Evolutionary conservation across 1,140 invertebrate species (phyloP), one percentile per base, ranked within the genome.

Genomic region (Bombus turneri): DNA sequence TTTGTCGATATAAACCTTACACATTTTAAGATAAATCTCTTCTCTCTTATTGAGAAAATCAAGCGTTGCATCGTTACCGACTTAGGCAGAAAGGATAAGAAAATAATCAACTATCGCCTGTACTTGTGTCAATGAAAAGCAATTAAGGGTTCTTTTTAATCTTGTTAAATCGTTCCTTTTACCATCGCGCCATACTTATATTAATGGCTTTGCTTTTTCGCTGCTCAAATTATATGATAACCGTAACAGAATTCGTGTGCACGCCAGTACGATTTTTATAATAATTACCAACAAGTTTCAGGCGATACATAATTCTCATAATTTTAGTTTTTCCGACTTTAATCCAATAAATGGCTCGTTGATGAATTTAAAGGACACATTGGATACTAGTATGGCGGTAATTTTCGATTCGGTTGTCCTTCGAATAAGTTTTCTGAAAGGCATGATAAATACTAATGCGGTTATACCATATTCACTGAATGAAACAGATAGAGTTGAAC

Each of bases 61-160:
- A 83, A 83, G 12, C 25, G 53, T 39, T 43, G 31, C 47, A 62
- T 81, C 59, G 47, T 75, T 82, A 64, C 39, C 9, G 53, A 34
- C 37, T 43, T 41, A 13, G 25, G 47, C 57, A 22, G 5, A 37
- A 34, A 53, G 34, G 73, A 10, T 37, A n/a, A 83, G 34, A 47
- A 64, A 68, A 77, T 77, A 71, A 78, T 77, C 47, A 78, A 77
- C 37, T 41, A 66, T 47, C 47, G 15, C 47, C 47, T 47, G 47
- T 66, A 68, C 37, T 57, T 71, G 34, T 59, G 47, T 83, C 82
- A 83, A 83, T 71, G 74, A n/a, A 83, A 83, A 71, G 73, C 75
- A 83, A 83, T 78, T 78, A 83, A 78, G 64, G 43, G 12, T 71
- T 71, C 74, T 77, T 78, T 83, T 77, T 83, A 77, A 83, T 83